Evolutionary conservation across 1,140 invertebrate genomes (phyloP).

Genomic region (Radopholus similis): DNA sequence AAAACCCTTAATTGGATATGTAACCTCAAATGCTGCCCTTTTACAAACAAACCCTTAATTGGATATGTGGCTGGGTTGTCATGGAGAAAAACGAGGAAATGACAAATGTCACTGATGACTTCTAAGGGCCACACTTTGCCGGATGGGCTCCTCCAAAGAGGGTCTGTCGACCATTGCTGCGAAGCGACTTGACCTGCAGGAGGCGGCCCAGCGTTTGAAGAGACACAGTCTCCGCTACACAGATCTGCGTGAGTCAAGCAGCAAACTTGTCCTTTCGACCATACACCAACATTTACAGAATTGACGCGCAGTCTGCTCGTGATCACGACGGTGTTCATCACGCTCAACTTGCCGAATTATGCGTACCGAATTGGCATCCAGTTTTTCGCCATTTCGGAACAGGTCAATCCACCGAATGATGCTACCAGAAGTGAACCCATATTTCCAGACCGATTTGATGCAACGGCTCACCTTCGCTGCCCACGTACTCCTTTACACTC

Average conservation of each 20-base stretch:
- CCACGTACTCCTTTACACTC: conserved; percentile 46
- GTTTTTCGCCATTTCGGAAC: conserved; percentile 37
- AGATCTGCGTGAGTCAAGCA: conserved; percentile 45
- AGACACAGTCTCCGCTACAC: conserved; percentile 41
- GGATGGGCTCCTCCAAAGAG: conserved; percentile 27
- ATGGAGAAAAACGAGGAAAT: no score
- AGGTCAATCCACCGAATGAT: conserved; percentile 17
- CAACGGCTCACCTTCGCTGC: conserved; percentile 34
- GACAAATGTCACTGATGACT: no score
- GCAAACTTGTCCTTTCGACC: no score
- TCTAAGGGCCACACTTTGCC: conserved; percentile 42
- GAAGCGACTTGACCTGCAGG: not conserved
- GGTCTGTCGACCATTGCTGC: conserved; percentile 12
- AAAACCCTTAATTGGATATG: no score
- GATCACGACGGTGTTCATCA: conserved; percentile 55
- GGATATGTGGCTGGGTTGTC: no score
- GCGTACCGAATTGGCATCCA: conserved; percentile 44
- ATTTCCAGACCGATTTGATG: conserved; percentile 36
- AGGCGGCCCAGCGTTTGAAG: not conserved
- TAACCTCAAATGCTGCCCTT: no score
- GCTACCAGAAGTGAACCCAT: not conserved
- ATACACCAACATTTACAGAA: conserved; percentile 8
- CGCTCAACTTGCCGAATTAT: conserved; percentile 56
- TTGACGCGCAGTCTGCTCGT: conserved; percentile 52
- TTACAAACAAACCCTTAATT: no score